Base-by-base conservation (phyloP, 2,888 invertebrate species). In the Thera britannica region DNA sequence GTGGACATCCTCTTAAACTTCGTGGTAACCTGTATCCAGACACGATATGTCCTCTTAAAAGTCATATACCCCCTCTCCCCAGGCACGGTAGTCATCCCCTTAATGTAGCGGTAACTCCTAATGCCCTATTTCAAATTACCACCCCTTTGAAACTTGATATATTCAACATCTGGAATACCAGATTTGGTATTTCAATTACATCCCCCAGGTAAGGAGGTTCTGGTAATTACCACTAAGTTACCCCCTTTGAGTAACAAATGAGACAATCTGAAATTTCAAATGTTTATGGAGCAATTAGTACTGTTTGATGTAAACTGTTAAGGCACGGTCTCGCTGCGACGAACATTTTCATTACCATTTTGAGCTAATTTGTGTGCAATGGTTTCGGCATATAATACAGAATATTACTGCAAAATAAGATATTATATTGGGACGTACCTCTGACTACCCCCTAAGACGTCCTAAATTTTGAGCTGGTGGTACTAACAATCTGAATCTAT, bases 201-300 rank as follows among this genome's bases (percentile, higher is more conserved):
- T 12, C 35, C 35, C 44, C 46, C 54, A 49, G 44, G 44, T 9
- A 46, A 7, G 55, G 7, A 9, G 48, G n/a, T 54, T 3, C 41
- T 7, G 38, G 62, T 59, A 71, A 65, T 68, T 66, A 65, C 60
- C 54, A 52, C 58, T 49, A 61, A 66, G 60, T 65, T 62, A 52
- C 41, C 23, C 65, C 44, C 44, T 34, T 36, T n/a, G 9, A 12
- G 35, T 58, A 35, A 66, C 57, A 57, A 60, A 68, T 49, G 72
- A 65, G 70, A 67, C 69, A 69, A 69, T 70, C 54, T 61, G 23
- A 55, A 65, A 68, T 62, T 58, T 49, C 63, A 11, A 41, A 69
- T 69, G 70, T 72, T 72, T 70, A 72, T 68, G 65, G 62, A 62
- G 69, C 74, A 74, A 72, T 74, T 74, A 74, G 62, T 46, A 58